Evolutionary conservation across 2,797 vertebrate genomes (phyloP).

Genomic region (Lacerta agilis): DNA sequence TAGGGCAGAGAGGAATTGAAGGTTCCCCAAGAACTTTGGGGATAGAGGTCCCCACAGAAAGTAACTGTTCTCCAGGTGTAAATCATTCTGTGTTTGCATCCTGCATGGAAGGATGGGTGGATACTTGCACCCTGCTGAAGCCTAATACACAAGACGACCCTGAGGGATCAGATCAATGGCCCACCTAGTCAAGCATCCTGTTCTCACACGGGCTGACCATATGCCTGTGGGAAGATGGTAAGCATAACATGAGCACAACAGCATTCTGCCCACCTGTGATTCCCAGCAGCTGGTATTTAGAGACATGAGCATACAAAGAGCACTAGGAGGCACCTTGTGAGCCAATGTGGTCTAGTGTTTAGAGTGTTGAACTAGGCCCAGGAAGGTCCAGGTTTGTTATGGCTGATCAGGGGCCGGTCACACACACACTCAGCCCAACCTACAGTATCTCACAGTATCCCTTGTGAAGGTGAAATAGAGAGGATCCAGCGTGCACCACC

Average conservation of each 20-base stretch:
- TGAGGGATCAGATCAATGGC: no score
- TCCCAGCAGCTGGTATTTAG: background rate
- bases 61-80: background rate
- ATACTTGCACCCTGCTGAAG: background rate
- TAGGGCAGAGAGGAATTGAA: background rate
- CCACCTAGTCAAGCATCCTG: no score
- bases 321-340: background rate
- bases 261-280: no score
- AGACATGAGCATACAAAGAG: background rate
- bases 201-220: no score
- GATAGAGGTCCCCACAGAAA: background rate
- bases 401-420: background rate
- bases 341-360: background rate
- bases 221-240: no score
- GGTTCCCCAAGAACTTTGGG: background rate
- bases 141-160: no score
- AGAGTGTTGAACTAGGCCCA: background rate
- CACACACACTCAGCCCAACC: background rate
- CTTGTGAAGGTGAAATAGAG: background rate
- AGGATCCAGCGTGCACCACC: background rate
- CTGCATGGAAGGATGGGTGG: fast-evolving
- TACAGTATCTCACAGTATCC: no score
- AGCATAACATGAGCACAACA: no score
- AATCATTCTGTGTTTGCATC: background rate
- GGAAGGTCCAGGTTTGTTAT: background rate